Evolutionary conservation across 2,888 invertebrate species (phyloP).

Genomic region (Cerceris ruficornis): DNA sequence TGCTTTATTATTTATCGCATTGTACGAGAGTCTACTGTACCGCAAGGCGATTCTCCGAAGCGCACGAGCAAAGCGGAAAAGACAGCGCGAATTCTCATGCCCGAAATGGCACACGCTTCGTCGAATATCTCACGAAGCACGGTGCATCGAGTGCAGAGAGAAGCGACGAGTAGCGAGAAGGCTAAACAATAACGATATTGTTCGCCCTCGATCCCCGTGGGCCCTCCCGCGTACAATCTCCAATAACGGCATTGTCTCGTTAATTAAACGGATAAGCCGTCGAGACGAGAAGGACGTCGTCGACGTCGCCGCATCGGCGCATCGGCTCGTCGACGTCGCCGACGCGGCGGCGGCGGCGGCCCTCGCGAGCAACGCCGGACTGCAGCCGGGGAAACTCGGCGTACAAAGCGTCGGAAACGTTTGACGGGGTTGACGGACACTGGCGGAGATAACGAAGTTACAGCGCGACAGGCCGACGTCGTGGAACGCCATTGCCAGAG

Average conservation of each 20-base stretch:
- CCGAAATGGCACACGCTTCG: background rate
- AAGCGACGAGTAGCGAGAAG: slow-evolving; percentile 23
- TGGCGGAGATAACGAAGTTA: slow-evolving; percentile 67
- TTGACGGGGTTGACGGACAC: slow-evolving; percentile 73
- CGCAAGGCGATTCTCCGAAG: too few species aligned
- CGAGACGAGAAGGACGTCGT: slow-evolving; percentile 47
- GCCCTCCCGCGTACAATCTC: slow-evolving; percentile 66
- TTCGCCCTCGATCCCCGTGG: slow-evolving; percentile 63
- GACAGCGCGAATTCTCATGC: too few species aligned
- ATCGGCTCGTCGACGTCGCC: slow-evolving; percentile 52
- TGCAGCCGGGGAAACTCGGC: slow-evolving; percentile 50
- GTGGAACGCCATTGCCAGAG: slow-evolving; percentile 20
- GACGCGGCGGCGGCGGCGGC: slow-evolving; percentile 36
- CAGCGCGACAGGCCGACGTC: slow-evolving; percentile 31
- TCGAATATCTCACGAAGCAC: background rate
- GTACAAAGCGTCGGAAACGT: slow-evolving; percentile 74
- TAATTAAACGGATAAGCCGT: slow-evolving; percentile 80
- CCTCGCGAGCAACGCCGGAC: slow-evolving; percentile 40
- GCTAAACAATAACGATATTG: slow-evolving; percentile 74
- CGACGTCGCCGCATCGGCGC: slow-evolving; percentile 17
- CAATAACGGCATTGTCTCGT: slow-evolving; percentile 75
- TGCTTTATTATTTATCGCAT: too few species aligned
- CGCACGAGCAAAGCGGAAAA: too few species aligned
- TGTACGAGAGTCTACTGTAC: too few species aligned
- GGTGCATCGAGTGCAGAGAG: slow-evolving; percentile 18